Evolutionary conservation across 2,888 invertebrate genomes (phyloP).

Genomic region (Agrilus mali): DNA sequence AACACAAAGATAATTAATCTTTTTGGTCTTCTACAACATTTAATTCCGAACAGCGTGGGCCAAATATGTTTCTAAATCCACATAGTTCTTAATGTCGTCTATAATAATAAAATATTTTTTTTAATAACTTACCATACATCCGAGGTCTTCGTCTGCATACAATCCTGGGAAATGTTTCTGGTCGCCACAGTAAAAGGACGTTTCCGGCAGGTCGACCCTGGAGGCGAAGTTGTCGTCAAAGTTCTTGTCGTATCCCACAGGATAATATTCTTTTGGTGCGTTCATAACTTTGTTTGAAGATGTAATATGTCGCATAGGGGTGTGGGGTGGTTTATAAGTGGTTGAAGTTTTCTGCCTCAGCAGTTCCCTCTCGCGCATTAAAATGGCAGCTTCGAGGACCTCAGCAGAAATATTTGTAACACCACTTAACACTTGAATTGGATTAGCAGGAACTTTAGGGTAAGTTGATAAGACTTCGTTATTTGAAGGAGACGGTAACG

Average conservation of each 20-base stretch:
- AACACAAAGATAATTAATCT: no score
- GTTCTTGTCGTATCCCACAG: slow-evolving; percentile 77
- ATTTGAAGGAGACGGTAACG: slow-evolving; percentile 21
- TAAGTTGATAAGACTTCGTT: slow-evolving; percentile 14
- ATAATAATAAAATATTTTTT: no score
- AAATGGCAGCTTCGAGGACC: slow-evolving; percentile 62
- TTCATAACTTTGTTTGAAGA: slow-evolving; percentile 63
- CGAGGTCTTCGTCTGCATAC: slow-evolving; percentile 77
- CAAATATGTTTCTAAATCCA: no score
- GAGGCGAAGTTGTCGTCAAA: slow-evolving; percentile 80
- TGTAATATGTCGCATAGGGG: slow-evolving; percentile 31
- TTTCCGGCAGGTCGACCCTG: slow-evolving; percentile 71
- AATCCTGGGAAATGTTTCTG: slow-evolving; percentile 85
- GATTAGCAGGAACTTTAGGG: slow-evolving; percentile 19
- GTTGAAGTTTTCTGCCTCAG: slow-evolving; percentile 44
- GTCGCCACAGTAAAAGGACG: slow-evolving; percentile 73
- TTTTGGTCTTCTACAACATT: no score
- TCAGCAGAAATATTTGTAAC: slow-evolving; percentile 70
- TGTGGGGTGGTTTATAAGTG: slow-evolving; percentile 32
- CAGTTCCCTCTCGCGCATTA: slow-evolving; percentile 56
- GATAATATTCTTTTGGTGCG: slow-evolving; percentile 79
- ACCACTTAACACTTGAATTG: slow-evolving; percentile 31
- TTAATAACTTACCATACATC: slow-evolving; percentile 64
- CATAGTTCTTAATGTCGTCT: no score
- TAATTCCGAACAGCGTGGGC: no score